phyloP scores from a whole-genome alignment of 2,888 invertebrate species.

The Nymphalis polychloros region DNA sequence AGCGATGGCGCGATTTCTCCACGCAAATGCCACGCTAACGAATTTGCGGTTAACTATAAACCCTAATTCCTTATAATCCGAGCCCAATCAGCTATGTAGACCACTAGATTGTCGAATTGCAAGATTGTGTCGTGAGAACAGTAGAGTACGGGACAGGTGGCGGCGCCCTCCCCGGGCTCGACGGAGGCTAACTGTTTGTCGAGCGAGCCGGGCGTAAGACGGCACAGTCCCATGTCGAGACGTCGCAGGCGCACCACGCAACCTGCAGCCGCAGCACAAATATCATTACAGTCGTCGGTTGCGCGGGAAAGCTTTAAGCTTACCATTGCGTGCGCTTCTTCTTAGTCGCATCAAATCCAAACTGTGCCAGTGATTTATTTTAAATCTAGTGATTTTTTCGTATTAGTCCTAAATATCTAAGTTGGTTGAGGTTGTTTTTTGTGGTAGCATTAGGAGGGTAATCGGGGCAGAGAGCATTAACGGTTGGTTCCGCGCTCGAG shows the following conservation, averaged over 20 bases:
- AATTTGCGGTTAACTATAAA: conserved; percentile 57
- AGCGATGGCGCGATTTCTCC: conserved; percentile 60
- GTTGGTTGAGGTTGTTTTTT: conserved; percentile 51
- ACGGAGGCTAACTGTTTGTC: conserved; percentile 72
- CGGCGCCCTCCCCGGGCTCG: conserved; percentile 63
- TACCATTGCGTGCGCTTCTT: conserved; percentile 21
- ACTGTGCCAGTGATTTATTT: conserved; percentile 40
- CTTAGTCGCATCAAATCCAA: conserved; percentile 14
- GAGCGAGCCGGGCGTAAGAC: conserved; percentile 60
- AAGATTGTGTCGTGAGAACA: conserved; percentile 76
- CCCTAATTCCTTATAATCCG: conserved; percentile 73
- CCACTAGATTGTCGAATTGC: conserved; percentile 73
- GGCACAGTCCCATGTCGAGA: conserved; percentile 69
- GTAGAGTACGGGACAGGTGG: conserved; percentile 77
- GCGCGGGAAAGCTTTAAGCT: conserved; percentile 44
- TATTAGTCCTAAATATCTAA: conserved; percentile 36
- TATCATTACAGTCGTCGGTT: conserved; percentile 34
- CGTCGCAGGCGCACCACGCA: conserved; percentile 68
- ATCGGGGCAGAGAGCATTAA: conserved; percentile 81
- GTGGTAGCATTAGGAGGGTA: conserved; percentile 69
- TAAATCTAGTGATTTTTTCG: conserved; percentile 4
- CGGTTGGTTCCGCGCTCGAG: conserved; percentile 80
- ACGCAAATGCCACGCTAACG: conserved; percentile 71
- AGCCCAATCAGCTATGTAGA: conserved; percentile 78
- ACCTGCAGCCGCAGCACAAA: conserved; percentile 34